Evolutionary conservation across 2,113 vertebrate genomes (phyloP).

Genomic region (Nothoprocta perdicaria): DNA sequence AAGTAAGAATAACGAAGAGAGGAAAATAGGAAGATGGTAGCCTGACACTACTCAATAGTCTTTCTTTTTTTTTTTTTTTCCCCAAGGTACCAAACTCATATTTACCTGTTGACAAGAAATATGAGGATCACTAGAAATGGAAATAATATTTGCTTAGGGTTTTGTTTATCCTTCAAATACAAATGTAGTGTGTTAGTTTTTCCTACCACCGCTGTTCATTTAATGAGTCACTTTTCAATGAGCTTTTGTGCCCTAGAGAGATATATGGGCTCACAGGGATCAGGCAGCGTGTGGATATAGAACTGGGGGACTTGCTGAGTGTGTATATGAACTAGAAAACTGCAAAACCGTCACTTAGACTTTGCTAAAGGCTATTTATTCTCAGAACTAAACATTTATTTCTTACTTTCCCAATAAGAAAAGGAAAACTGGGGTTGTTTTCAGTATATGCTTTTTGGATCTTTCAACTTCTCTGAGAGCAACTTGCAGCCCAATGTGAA

Average conservation of each 20-base stretch:
- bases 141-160: not conserved
- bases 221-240: slow-evolving; percentile 35
- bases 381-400: not conserved
- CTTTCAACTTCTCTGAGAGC: not conserved
- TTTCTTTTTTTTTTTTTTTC: not conserved
- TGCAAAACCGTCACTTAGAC: not conserved
- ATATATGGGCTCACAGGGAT: slow-evolving; percentile 38
- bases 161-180: slow-evolving; percentile 13
- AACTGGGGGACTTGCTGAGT: not conserved
- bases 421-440: not conserved
- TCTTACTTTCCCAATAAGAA: not conserved
- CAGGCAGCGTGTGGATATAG: not conserved
- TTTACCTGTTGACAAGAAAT: not conserved
- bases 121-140: not conserved
- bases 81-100: not conserved
- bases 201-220: not conserved
- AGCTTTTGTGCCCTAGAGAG: slow-evolving; percentile 17
- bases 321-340: not conserved
- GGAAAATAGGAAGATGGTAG: not conserved
- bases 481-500: not conserved
- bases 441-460: not conserved
- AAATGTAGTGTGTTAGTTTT: not conserved
- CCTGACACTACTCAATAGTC: not conserved
- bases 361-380: not conserved
- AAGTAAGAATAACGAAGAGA: not conserved